These are phyloP conservation scores for Triplophysa siluroides DNA, from an alignment of 2,113 vertebrate species.

Conservation along the genomic window DNA sequence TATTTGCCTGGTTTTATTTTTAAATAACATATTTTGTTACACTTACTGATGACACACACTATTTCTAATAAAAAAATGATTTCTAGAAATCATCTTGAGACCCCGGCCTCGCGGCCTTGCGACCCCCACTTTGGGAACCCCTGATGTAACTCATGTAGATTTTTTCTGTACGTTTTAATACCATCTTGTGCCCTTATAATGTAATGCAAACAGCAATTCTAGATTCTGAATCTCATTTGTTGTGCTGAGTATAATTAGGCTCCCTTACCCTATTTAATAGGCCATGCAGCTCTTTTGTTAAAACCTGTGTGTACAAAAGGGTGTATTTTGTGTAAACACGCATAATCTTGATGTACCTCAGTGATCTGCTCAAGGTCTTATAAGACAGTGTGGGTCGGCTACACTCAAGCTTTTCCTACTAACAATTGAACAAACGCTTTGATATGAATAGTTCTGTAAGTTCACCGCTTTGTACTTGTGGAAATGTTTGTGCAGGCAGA, in stretches of 20 bases:
- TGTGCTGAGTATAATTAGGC: no score
- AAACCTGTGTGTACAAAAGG: neutral
- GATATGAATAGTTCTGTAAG: neutral
- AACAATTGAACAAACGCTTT: neutral
- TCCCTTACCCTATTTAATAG: neutral
- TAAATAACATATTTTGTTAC: no score
- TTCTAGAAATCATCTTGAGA: no score
- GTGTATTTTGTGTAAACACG: neutral
- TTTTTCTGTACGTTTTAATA: neutral
- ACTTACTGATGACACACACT: no score
- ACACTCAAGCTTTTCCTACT: neutral
- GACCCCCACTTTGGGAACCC: no score
- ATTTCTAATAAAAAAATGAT: no score
- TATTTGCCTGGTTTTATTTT: no score
- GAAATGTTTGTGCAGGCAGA: neutral
- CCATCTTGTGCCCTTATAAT: neutral
- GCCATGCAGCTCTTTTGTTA: neutral
- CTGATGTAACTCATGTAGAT: no score
- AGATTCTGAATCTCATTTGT: neutral
- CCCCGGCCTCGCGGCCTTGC: no score
- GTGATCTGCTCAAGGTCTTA: neutral
- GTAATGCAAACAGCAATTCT: neutral
- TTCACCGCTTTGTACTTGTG: neutral
- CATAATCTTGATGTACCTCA: constrained; percentile 8
- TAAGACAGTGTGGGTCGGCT: neutral